Evolutionary conservation across 2,113 vertebrate species (phyloP), one percentile per base, ranked within the genome.

Genomic region (Leuciscus idus): DNA sequence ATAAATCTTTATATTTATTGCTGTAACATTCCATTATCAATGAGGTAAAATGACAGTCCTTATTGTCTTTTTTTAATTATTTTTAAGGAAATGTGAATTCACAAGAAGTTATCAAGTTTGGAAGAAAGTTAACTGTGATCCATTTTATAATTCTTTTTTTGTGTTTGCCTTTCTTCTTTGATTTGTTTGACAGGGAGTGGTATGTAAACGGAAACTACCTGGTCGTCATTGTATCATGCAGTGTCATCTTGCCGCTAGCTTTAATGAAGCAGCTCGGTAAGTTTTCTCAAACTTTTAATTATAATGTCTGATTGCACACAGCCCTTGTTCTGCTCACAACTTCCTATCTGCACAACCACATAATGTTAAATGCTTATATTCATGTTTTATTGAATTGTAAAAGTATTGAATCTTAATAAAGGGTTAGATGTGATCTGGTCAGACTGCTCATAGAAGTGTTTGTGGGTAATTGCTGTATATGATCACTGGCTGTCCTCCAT

Each of bases 191-290:
- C 90, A 99, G 98, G 48, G 95, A 92, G 89, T 99, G 98, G 98
- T 98, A 96, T 48, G 77, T 98, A 90, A 96, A 97, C 79, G 98
- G 96, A 21, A 96, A 97, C 43, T 83, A 98, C 88, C 95, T 99
- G 80, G 96, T 99, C 75, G 93, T 98, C 68, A 46, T 95, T 0
- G 96, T 98, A n/a, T 98, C 97, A 0, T 73, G 97, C 62, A 91
- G 88, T 83, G 93, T 99, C 43, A 98, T 99, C 84, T 94, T 99
- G 62, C 98, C 98, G 2, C 94, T 99, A 90, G 97, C 98, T 89
- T 96, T 99, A 85, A 95, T 99, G 91, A 99, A 98, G 92, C 97
- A 97, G 81, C 94, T 99, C 48, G 98, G 98, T 99, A 94, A 97
- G 96, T 92, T 30, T 0, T 61, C 30, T 23, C 50, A 50, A 68